Conservation (phyloP, 2,797 vertebrate species). For the Danio tinwini region DNA sequence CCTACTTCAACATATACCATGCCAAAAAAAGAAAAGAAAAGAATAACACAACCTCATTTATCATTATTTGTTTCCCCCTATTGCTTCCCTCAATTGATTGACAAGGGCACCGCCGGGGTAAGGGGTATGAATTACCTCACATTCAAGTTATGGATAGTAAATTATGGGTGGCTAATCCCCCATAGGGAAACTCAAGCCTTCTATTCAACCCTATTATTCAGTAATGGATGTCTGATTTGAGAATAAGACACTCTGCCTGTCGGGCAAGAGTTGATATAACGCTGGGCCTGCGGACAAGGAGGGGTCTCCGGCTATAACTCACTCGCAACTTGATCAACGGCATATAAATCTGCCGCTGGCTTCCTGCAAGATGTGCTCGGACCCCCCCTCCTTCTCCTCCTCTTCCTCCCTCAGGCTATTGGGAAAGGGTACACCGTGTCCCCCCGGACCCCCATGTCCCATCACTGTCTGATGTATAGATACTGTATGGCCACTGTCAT, state of each 20-base stretch:
- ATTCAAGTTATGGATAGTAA: conserved; percentile 90
- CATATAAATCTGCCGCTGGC: conserved; percentile 77
- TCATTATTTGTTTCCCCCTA: conserved; percentile 64
- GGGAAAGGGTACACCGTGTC: conserved; percentile 71
- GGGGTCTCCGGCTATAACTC: conserved; percentile 89
- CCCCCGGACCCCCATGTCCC: conserved; percentile 48
- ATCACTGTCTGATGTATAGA: conserved; percentile 57
- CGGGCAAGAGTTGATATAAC: conserved; percentile 92
- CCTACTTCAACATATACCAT: not conserved
- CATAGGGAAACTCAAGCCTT: conserved; percentile 97
- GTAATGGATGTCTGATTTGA: conserved; percentile 98
- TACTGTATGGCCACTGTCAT: conserved; percentile 58
- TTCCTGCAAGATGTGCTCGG: conserved; percentile 52
- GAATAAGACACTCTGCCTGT: conserved; percentile 89
- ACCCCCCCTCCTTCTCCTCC: conserved; percentile 63
- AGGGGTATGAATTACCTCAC: conserved; percentile 64
- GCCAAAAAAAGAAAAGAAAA: conserved; percentile 32
- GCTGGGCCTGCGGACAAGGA: conserved; percentile 82
- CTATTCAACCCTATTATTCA: conserved; percentile 94
- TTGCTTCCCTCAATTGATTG: conserved; percentile 71
- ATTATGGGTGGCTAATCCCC: conserved; percentile 97
- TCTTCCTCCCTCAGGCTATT: conserved; percentile 65
- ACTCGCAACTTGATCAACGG: conserved; percentile 82
- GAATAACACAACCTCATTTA: conserved; percentile 58
- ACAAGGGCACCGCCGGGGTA: conserved; percentile 76